A percentile compares a stretch with the other conserved stretches of the same genome.
phyloP scores from a whole-genome alignment of 1,140 invertebrate species.

The Drosophila miranda region DNA sequence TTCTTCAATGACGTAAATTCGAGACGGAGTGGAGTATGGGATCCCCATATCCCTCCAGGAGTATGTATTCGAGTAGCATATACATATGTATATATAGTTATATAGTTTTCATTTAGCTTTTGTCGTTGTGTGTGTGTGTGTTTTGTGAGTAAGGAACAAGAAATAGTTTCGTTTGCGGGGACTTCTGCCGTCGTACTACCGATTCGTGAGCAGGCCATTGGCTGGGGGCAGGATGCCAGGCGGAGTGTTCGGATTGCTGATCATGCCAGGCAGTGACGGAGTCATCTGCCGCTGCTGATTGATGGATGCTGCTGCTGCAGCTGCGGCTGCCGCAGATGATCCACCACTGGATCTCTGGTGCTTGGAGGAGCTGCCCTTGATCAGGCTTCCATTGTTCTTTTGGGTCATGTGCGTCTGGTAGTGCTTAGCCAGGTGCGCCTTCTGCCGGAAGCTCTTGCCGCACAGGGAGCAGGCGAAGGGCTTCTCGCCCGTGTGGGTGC shows the following conservation, averaged over 20 bases:
- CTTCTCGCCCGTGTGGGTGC: constrained; percentile 94
- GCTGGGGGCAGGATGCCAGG: constrained; percentile 69
- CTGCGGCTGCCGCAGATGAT: not conserved
- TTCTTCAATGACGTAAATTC: constrained; percentile 69
- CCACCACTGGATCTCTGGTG: constrained; percentile 53
- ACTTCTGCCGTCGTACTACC: constrained; percentile 51
- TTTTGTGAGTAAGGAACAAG: constrained; percentile 76
- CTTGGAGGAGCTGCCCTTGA: constrained; percentile 68
- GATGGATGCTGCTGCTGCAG: constrained; percentile 11
- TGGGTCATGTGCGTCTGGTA: constrained; percentile 96
- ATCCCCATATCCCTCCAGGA: constrained; percentile 15
- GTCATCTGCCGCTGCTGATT: constrained; percentile 52
- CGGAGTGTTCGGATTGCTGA: constrained; percentile 65
- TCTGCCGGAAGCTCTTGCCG: constrained; percentile 96
- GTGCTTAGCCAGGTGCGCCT: constrained; percentile 98
- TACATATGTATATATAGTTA: constrained; percentile 33
- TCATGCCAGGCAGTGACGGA: constrained; percentile 47
- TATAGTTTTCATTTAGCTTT: constrained; percentile 21
- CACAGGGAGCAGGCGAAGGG: constrained; percentile 94
- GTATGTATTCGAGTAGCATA: constrained; percentile 48
- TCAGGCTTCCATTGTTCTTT: constrained; percentile 84
- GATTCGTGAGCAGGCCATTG: constrained; percentile 75
- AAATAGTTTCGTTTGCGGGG: constrained; percentile 63
- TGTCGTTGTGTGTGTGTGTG: constrained; percentile 35
- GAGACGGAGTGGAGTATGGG: constrained; percentile 27